Evolutionary conservation across 1,140 invertebrate genomes (phyloP).

Genomic region (Drosophila kurseongensis): DNA sequence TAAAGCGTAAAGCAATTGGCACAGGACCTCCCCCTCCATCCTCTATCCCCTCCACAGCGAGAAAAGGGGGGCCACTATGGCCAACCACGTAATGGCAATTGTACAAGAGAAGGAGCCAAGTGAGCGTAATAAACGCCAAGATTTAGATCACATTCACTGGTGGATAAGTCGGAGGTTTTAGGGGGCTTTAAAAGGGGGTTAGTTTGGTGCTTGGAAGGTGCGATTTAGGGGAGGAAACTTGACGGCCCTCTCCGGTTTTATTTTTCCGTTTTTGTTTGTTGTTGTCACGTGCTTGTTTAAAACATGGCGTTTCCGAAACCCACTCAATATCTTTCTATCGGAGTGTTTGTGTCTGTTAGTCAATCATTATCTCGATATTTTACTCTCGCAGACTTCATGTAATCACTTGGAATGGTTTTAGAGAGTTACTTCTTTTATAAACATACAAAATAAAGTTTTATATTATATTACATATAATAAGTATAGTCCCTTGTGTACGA

Average conservation of each 20-base stretch:
- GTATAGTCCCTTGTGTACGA: too few species aligned
- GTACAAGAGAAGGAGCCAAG: constrained; percentile 57
- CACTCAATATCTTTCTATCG: constrained; percentile 24
- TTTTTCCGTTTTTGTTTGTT: background rate
- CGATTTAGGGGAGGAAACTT: background rate
- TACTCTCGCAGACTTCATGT: too few species aligned
- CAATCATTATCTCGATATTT: constrained; percentile 6
- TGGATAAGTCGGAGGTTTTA: background rate
- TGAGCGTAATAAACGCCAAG: constrained; percentile 78
- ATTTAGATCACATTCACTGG: constrained; percentile 59
- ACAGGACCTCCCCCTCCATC: constrained; percentile 16
- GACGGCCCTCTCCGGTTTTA: background rate
- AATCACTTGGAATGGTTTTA: too few species aligned
- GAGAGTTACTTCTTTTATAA: too few species aligned
- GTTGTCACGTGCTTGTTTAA: constrained; percentile 52
- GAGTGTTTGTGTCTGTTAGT: constrained; percentile 18
- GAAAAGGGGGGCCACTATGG: constrained; percentile 23
- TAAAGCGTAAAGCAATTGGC: constrained; percentile 66
- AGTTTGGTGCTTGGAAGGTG: background rate
- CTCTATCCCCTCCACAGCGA: background rate
- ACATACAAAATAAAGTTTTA: too few species aligned
- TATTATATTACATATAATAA: too few species aligned
- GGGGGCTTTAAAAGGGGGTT: constrained; percentile 1
- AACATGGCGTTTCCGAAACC: constrained; percentile 10
- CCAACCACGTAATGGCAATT: constrained; percentile 57